Evolutionary conservation across 2,888 invertebrate species (phyloP).

Genomic region (Drepanosiphum platanoidis): DNA sequence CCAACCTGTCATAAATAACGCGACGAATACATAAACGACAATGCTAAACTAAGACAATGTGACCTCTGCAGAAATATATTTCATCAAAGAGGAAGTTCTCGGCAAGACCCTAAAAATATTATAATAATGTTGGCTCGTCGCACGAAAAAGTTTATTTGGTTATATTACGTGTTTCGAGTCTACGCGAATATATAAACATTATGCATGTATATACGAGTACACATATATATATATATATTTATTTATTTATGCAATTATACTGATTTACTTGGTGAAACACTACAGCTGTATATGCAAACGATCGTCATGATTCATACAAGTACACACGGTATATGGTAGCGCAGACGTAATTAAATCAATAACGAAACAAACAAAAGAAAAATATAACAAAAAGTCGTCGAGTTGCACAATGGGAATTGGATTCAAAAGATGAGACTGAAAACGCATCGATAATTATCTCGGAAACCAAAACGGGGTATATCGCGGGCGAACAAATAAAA

Average conservation of each 20-base stretch:
- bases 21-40: slow-evolving; percentile 56
- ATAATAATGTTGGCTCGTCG: slow-evolving; percentile 27
- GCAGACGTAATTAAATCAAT: neutral
- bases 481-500: neutral
- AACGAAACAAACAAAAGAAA: neutral
- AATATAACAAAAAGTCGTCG: too few relatives aligned
- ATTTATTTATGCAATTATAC: neutral
- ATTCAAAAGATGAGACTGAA: neutral
- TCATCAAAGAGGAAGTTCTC: slow-evolving; percentile 51
- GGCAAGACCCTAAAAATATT: slow-evolving; percentile 23
- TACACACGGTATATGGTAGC: neutral
- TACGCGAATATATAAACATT: neutral
- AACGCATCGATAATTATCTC: neutral
- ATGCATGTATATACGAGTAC: neutral
- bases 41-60: slow-evolving; percentile 53
- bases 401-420: neutral
- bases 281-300: neutral
- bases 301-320: neutral
- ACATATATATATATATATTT: neutral
- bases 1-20: slow-evolving; percentile 56
- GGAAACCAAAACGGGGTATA: too few relatives aligned
- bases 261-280: neutral
- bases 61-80: slow-evolving; percentile 47
- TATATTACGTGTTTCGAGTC: slow-evolving; percentile 7
- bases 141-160: slow-evolving; percentile 38